Evolutionary conservation across 2,888 invertebrate species (phyloP), one percentile per base, ranked within the genome.

Genomic region (Hirtodrosophila cameraria): DNA sequence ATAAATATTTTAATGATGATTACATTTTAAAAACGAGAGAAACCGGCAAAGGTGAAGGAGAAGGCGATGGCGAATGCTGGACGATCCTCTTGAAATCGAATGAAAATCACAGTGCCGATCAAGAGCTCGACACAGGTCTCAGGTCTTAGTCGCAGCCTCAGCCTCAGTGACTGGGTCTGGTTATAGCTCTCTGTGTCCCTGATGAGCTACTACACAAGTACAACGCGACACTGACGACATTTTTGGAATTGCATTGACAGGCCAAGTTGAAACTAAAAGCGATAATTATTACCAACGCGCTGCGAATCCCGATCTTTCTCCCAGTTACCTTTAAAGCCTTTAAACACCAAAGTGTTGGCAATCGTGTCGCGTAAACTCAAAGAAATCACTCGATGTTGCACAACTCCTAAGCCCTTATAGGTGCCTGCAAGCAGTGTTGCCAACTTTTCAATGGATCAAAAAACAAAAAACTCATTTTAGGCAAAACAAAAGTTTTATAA

Each of bases 181-280:
- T 9, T 25, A 12, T 36, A 23, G 2, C 12, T 16, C 13, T 27
- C 23, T 57, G 45, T 13, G 46, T 12, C 41, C 23, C 68, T 69
- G 75, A 76, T 75, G 83, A 83, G 83, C 78, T 71, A 80, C 78
- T 75, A 78, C 68, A 55, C 65, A 70, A 59, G 70, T 69, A 60
- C 72, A 72, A 78, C 76, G 76, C 79, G 84, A 76, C 81, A 81
- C 81, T 86, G 88, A 88, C 89, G 88, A 88, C 88, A 89, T 89
- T 85, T 84, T 87, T 87, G 75, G 75, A 79, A 89, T 89, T 69
- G 71, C 88, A 89, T 86, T 88, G 88, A 86, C 88, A 88, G 88
- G 86, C 75, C 52, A 60, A 62, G 63, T 70, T 67, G 70, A 62
- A 84, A 79, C 87, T 87, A 87, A 81, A 86, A 88, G 87, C 88